Conservation (phyloP, 2,113 vertebrate species). For the Canis aureus region DNA sequence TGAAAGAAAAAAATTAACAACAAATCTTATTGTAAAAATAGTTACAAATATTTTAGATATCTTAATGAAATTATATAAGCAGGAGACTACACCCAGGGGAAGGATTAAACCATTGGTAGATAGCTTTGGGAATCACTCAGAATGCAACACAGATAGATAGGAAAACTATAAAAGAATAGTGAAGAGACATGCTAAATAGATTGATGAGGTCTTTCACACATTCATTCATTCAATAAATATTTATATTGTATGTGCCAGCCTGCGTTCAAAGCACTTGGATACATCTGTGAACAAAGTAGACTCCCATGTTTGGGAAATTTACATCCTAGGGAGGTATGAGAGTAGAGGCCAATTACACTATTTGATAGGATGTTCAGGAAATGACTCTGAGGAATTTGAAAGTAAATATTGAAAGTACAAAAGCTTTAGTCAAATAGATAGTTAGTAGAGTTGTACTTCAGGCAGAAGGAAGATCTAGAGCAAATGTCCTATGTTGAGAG, state of each 20-base stretch:
- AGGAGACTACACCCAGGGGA: neutral
- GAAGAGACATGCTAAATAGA: neutral
- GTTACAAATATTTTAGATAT: neutral
- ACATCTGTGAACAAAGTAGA: neutral
- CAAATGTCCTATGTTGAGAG: neutral
- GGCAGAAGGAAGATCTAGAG: neutral
- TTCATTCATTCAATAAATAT: neutral
- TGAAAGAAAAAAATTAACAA: neutral
- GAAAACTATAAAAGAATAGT: neutral
- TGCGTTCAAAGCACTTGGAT: neutral
- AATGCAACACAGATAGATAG: neutral
- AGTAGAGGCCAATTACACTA: neutral
- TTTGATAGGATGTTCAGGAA: neutral
- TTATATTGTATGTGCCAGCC: neutral
- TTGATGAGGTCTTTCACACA: neutral
- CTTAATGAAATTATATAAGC: neutral
- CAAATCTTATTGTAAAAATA: neutral
- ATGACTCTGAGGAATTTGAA: neutral
- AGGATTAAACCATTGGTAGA: neutral
- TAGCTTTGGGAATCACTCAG: neutral
- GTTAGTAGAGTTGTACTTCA: neutral
- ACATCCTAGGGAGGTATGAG: neutral
- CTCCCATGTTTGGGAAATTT: neutral
- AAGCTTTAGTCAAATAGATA: neutral
- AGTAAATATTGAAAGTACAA: neutral